Base-by-base conservation (phyloP, 1,140 invertebrate genomes). In the Saccostrea cuccullata region DNA sequence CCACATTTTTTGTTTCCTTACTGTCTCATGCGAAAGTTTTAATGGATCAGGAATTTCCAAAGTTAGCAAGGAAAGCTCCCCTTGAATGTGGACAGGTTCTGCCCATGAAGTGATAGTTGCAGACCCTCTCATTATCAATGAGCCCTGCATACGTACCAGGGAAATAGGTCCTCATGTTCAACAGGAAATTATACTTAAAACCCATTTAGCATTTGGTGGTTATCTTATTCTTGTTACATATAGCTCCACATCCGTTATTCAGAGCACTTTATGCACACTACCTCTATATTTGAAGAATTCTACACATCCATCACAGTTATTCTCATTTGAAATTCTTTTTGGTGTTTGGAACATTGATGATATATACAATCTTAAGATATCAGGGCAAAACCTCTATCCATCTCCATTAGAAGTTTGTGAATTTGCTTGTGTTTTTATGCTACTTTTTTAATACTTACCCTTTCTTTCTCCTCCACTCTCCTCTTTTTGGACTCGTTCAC, bases 401-500 rank as follows among this genome's bases (percentile, higher is more conserved):
- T 6, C 2, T 47, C 40, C 2, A 6, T 47, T 47, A 47, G 47
- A 47, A 47, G 47, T 8, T 47, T 9, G 47, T 47, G 47, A 47
- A 47, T 47, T 47, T 8, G 1, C 47, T 47, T 47, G 47, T 2
- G 9, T 47, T 47, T 47, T 47, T 47, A 47, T 47, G 47, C 6
- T 47, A 9, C 47, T 47, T 3, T 47, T 47, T 47, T 12, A 73
- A 11, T 40, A 89, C 93, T 90, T 91, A 93, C 92, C 23, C 88
- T 85, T 86, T 88, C 90, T 91, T 94, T 93, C 91, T 95, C 89
- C 89, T 94, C 92, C 64, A 88, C 70, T 87, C 93, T 64, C 89
- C 95, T 95, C 90, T 95, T 95, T 55, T 90, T 84, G 88, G 87
- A 94, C 87, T 91, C 92, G 82, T 87, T 90, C 58, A 93, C 89